Percentiles rank a stretch among this genome's conserved stretches.
Conservation (phyloP, 2,113 vertebrate genomes). For the Procavia capensis region DNA sequence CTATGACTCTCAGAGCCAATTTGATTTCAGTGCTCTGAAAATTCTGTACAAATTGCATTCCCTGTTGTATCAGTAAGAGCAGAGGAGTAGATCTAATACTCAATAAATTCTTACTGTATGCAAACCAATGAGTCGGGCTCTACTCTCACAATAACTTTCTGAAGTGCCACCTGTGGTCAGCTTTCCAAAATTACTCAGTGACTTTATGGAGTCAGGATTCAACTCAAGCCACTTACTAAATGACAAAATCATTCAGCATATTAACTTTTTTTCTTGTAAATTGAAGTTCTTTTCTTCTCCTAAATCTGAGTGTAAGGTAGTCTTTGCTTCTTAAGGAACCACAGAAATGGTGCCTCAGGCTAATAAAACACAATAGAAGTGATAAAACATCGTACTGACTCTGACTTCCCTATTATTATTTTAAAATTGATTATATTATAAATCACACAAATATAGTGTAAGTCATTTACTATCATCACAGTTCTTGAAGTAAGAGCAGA, state of each 20-base stretch:
- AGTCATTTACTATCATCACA: slow-evolving; percentile 14
- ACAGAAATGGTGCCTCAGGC: not conserved
- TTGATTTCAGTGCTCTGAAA: not conserved
- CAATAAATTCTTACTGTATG: not conserved
- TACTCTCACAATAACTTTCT: not conserved
- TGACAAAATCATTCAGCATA: not conserved
- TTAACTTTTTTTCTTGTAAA: not conserved
- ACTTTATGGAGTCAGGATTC: not conserved
- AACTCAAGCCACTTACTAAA: not conserved
- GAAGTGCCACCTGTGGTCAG: not conserved
- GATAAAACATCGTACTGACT: not conserved
- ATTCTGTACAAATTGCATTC: not conserved
- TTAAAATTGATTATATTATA: too few relatives aligned
- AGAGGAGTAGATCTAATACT: not conserved
- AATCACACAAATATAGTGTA: not conserved
- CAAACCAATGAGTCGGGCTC: not conserved
- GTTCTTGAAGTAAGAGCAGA: not conserved
- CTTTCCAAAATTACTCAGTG: not conserved
- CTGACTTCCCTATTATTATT: not conserved
- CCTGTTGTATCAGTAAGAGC: not conserved
- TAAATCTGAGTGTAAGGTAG: not conserved
- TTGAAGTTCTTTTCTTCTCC: not conserved
- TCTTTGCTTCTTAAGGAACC: not conserved
- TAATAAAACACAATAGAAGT: not conserved
- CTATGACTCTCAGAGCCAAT: not conserved